Evolutionary conservation across 2,888 invertebrate genomes (phyloP), one percentile per base, ranked within the genome.

Genomic region (Pharmacophagus antenor): DNA sequence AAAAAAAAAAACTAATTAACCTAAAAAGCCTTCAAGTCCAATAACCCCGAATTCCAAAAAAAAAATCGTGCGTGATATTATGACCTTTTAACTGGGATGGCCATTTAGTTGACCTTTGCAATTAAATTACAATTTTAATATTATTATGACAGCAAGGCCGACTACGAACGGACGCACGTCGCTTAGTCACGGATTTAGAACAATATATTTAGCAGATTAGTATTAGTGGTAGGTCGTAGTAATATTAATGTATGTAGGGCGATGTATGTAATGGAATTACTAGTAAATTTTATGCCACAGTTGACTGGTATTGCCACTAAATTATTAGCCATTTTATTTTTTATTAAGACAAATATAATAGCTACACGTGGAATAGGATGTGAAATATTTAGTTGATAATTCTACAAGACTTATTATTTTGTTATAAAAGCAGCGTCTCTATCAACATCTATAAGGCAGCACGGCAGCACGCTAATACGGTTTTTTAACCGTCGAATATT

Each of bases 61-160:
- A 22, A 22, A 7, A 22, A n/a, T n/a, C n/a, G n/a, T 31, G 27
- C 47, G 47, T 47, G 46, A 10, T 25, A 18, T 44, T 20, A 4
- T 31, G 46, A 47, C 55, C 55, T 55, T 27, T 44, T 6, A 31
- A 20, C 27, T 47, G 27, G 46, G 46, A 27, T 31, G 27, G 21
- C 31, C 47, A 27, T 46, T 46, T 55, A 20, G 27, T 22, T 41
- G 56, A 47, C 56, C 56, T 56, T 56, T 56, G 21, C 31, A 44
- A 42, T 44, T n/a, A 53, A 53, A n/a, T 47, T 27, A 53, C 53
- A 31, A 12, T 53, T 27, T 25, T 25, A 50, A 42, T 50, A 46
- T 46, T 50, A 46, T 46, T 44, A 44, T 21, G 22, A 51, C 44
- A 50, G 46, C 57, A 57, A 57, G 57, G 57, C 12, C 51, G 27